A percentile compares a stretch with the other conserved stretches of the same genome.
phyloP scores from a whole-genome alignment of 2,797 vertebrate genomes.

The Pseudochaenichthys georgianus region DNA sequence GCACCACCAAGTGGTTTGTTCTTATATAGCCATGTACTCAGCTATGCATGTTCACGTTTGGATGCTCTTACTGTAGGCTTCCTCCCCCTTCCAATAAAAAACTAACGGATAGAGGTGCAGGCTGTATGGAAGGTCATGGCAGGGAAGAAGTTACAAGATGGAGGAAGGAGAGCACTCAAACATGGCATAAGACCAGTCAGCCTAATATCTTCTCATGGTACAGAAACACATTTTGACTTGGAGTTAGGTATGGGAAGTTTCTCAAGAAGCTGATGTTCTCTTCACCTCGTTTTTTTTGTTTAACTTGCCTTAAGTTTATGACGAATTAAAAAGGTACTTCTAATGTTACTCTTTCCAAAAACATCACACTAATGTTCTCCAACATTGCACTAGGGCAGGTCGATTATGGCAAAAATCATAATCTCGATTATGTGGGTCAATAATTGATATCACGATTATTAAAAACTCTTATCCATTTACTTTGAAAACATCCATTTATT shows the following conservation, averaged over 20 bases:
- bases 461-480: too few species aligned
- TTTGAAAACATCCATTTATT: too few species aligned
- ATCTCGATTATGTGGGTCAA: too few species aligned
- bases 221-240: neutral
- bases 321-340: neutral
- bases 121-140: neutral
- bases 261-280: constrained; percentile 9
- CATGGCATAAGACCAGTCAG: constrained; percentile 20
- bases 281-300: constrained; percentile 24
- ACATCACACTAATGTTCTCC: neutral
- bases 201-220: constrained; percentile 6
- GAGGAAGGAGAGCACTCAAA: constrained; percentile 33
- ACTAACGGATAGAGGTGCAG: neutral
- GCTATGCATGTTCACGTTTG: constrained; percentile 57
- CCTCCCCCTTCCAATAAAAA: constrained; percentile 14
- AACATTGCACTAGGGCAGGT: neutral
- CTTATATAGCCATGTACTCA: constrained; percentile 37
- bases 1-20: constrained; percentile 46
- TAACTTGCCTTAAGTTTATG: neutral
- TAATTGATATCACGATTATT: too few species aligned
- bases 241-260: constrained; percentile 15
- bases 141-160: neutral
- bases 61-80: constrained; percentile 43
- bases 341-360: neutral
- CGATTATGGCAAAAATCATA: too few species aligned